Evolutionary conservation across 30 jellyfish, hydroid and myxozoan species (phyloP).

Genomic region (Hydra vulgaris): DNA sequence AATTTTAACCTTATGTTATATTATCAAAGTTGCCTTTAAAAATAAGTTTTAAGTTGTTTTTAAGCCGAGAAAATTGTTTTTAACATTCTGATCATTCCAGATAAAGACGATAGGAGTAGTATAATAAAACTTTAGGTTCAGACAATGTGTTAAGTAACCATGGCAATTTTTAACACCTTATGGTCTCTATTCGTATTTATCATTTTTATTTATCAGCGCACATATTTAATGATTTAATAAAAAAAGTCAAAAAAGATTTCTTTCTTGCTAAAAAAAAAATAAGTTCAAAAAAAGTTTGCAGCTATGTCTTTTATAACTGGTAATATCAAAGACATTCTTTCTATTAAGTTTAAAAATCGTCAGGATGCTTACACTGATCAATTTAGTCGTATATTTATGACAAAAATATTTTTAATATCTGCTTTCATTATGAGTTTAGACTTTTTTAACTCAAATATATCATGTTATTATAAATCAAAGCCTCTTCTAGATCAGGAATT

Average conservation of each 20-base stretch:
- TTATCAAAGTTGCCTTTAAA: too few relatives aligned
- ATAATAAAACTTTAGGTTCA: not conserved
- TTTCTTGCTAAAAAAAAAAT: too few relatives aligned
- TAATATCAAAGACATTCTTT: slow-evolving; percentile 15
- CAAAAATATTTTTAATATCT: slow-evolving; percentile 20
- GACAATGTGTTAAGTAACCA: not conserved
- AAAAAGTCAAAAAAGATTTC: not conserved
- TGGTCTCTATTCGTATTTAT: not conserved
- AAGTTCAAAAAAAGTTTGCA: too few relatives aligned
- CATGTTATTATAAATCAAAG: slow-evolving; percentile 1
- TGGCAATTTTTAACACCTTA: not conserved
- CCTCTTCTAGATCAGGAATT: slow-evolving; percentile 7
- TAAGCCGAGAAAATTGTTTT: too few relatives aligned
- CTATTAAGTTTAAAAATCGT: slow-evolving; percentile 15
- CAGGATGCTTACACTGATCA: slow-evolving; percentile 30
- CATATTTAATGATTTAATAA: not conserved
- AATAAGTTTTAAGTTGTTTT: too few relatives aligned
- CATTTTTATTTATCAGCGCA: not conserved
- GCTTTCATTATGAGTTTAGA: slow-evolving; percentile 31
- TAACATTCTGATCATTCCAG: too few relatives aligned
- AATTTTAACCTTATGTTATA: too few relatives aligned
- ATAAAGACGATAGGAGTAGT: too few relatives aligned
- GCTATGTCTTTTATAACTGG: slow-evolving; percentile 24
- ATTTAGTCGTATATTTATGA: slow-evolving; percentile 25
- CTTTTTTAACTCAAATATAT: slow-evolving; percentile 14